phyloP scores from a whole-genome alignment of 2,797 vertebrate genomes.

The Saxicola maurus region DNA sequence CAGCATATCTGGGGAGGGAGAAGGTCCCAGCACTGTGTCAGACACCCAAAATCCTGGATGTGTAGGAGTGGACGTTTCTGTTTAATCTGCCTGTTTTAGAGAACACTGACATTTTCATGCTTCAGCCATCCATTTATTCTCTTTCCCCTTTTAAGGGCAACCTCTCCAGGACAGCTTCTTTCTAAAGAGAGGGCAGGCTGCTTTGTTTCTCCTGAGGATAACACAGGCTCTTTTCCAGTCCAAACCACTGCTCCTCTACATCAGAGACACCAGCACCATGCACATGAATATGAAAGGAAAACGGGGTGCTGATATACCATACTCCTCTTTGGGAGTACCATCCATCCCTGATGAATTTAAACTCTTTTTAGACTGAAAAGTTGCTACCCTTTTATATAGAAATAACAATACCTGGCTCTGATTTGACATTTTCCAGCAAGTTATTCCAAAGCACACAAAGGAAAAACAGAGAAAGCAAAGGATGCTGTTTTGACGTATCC shows the following conservation, averaged over 20 bases:
- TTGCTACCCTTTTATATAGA: neutral
- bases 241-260: neutral
- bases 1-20: neutral
- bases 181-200: neutral
- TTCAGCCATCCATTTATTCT: neutral
- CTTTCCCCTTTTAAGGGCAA: conserved; percentile 30
- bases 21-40: neutral
- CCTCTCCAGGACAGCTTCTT: neutral
- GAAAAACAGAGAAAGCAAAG: neutral
- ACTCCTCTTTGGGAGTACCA: neutral
- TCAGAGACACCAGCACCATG: neutral
- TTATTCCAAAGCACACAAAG: neutral
- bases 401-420: neutral
- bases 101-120: neutral
- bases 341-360: neutral
- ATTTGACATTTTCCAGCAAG: neutral
- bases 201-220: neutral
- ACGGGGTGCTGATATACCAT: neutral
- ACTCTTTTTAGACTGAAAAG: neutral
- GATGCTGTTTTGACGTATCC: neutral
- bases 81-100: neutral
- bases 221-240: neutral
- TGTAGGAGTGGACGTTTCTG: neutral
- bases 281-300: neutral
- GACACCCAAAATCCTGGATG: neutral